Conservation (phyloP, 2,888 invertebrate genomes). For the Onthophagus sagittarius region DNA sequence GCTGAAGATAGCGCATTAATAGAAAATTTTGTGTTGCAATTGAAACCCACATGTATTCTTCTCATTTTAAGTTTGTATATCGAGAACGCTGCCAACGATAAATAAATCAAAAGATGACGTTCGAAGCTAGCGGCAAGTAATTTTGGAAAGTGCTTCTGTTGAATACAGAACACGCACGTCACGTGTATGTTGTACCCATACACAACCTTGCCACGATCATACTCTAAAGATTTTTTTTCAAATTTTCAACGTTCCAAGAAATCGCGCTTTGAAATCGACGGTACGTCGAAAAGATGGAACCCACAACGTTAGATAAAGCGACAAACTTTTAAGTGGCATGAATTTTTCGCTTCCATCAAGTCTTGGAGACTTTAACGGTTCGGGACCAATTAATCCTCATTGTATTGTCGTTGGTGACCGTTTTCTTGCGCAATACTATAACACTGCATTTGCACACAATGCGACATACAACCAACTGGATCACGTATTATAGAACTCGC, state of each 20-base stretch:
- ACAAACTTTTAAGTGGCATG: not conserved
- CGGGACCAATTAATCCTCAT: not conserved
- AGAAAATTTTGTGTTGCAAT: not conserved
- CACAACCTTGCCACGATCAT: not conserved
- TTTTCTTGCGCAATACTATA: not conserved
- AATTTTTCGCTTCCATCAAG: not conserved
- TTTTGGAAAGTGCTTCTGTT: constrained; percentile 30
- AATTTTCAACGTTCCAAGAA: constrained; percentile 24
- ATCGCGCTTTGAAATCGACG: constrained; percentile 23
- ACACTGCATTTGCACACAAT: not conserved
- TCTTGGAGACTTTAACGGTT: not conserved
- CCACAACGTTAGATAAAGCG: not conserved
- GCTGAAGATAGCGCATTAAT: not conserved
- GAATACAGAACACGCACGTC: not conserved
- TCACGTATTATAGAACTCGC: not conserved
- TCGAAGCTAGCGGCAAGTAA: constrained; percentile 30
- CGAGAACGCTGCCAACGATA: constrained; percentile 9
- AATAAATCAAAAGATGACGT: constrained; percentile 22
- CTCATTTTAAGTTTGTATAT: not conserved
- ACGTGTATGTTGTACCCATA: constrained; percentile 21
- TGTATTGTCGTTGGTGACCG: not conserved
- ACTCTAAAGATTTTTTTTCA: not conserved
- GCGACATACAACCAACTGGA: not conserved
- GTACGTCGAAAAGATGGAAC: too few relatives aligned
- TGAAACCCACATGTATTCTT: not conserved